Base-by-base conservation (phyloP, 2,888 invertebrate genomes). In the Tortricodes alternella region DNA sequence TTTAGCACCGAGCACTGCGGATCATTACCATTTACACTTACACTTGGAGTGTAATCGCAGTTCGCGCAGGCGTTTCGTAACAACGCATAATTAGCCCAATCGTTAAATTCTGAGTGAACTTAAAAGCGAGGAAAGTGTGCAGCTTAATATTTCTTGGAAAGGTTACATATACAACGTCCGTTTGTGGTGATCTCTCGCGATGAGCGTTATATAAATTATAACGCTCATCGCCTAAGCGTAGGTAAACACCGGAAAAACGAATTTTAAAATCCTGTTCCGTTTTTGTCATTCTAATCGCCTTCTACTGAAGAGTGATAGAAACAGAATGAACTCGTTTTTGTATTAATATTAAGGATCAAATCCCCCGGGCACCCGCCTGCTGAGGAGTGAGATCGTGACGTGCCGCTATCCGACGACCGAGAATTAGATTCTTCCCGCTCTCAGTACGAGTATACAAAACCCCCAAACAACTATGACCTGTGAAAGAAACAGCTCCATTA, bases 341-440 rank as follows among this genome's bases (percentile, higher is more conserved):
- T 2, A 21, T 16, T n/a, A 32, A 4, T 11, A 18, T 29, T 16
- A 29, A 16, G 19, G 24, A n/a, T n/a, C n/a, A n/a, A n/a, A n/a
- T n/a, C n/a, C n/a, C n/a, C n/a, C n/a, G n/a, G n/a, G n/a, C n/a
- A n/a, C n/a, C n/a, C 11, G 9, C 15, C 4, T 9, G 9, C 35
- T n/a, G n/a, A 23, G 56, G 44, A 50, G 49, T 49, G 49, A 27
- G 8, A 29, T 50, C 44, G 56, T 56, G 56, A 50, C 49, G 56
- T 56, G 50, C 43, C 56, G 38, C 44, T 49, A 37, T 43, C 49
- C 41, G 48, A 41, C 55, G 37, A 37, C 16, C 29, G 35, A 49
- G 55, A 49, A 56, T 56, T 56, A 49, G 43, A 43, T 35, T 16
- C 43, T 43, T 24, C 43, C 21, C 11, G 35, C 43, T 37, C 43